These are phyloP conservation scores for Bos javanicus DNA, from an alignment of 2,113 vertebrate genomes.

Conservation along the genomic window DNA sequence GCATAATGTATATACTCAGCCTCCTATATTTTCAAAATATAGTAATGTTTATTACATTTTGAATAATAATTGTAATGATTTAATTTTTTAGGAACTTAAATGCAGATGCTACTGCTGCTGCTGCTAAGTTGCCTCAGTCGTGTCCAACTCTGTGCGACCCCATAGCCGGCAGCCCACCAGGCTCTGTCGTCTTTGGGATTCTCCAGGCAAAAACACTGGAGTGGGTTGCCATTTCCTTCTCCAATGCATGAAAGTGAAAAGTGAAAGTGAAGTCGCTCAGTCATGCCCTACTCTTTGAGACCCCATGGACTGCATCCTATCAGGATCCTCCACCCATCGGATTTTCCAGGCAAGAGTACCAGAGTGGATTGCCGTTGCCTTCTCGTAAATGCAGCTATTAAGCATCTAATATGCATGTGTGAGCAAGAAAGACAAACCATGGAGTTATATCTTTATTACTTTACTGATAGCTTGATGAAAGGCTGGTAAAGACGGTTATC, in stretches of 20 bases:
- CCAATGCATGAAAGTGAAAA: too few species aligned
- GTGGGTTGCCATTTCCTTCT: neutral
- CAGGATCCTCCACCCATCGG: too few species aligned
- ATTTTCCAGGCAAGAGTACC: neutral
- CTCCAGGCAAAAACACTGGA: neutral
- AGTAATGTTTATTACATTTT: neutral
- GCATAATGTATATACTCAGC: neutral
- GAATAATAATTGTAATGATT: neutral
- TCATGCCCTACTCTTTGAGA: fast-evolving
- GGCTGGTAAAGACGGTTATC: neutral
- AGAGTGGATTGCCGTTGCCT: neutral
- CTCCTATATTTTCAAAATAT: neutral
- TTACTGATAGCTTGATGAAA: neutral
- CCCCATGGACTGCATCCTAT: too few species aligned
- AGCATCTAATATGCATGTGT: neutral
- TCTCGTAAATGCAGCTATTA: neutral
- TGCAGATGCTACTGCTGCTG: neutral
- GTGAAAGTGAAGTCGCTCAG: too few species aligned
- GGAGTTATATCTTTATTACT: neutral
- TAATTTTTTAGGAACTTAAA: neutral
- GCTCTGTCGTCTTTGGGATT: neutral
- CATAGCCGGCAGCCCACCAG: neutral
- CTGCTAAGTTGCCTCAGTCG: neutral
- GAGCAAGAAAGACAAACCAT: neutral
- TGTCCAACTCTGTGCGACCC: neutral